Base-by-base conservation (phyloP, 2,797 vertebrate species). In the Gastrophryne carolinensis region DNA sequence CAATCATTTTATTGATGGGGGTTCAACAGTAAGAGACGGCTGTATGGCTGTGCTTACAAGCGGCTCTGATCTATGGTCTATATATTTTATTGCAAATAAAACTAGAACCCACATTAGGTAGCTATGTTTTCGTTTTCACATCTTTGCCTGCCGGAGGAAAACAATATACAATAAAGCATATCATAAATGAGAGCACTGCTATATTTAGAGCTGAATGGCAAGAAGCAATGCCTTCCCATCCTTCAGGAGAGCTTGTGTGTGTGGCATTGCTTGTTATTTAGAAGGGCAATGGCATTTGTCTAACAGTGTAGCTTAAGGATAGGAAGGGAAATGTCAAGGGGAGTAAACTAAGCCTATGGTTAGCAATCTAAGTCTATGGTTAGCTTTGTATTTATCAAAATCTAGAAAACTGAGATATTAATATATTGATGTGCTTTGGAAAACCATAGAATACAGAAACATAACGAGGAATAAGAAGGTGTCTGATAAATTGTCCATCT, bases 251-350 rank as follows among this genome's bases (percentile, higher is more conserved):
- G 61, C 19, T 41, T 52, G 17, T 60, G 41, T 56, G 44, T 9
- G 10, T 58, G 24, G 23, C 54, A 67, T 60, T 15, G 32, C 44
- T 35, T 23, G 17, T 62, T 75, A 68, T 61, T 61, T 68, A 68
- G 23, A 60, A 44, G 63, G 61, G 26, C 56, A 62, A 61, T 75
- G 73, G 17, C 56, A 75, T 68, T 75, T 68, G 56, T 50, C 56
- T 61, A 44, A 52, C 15, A 67, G 57, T 56, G 29, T 50, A 58
- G 62, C 62, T 66, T 15, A 67, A 52, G 41, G 54, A 75, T 68
- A 60, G 52, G 1, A 68, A 52, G 26, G n/a, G 19, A 58, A 68
- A 75, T 75, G 73, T 75, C 53, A 58, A 66, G n/a, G 64, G 37
- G 57, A 64, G 66, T 29, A 19, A 74, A 56, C 12, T 57, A 47